These are phyloP conservation scores for Macrophya alboannulata DNA, from an alignment of 2,888 invertebrate genomes.

Conservation along the genomic window DNA sequence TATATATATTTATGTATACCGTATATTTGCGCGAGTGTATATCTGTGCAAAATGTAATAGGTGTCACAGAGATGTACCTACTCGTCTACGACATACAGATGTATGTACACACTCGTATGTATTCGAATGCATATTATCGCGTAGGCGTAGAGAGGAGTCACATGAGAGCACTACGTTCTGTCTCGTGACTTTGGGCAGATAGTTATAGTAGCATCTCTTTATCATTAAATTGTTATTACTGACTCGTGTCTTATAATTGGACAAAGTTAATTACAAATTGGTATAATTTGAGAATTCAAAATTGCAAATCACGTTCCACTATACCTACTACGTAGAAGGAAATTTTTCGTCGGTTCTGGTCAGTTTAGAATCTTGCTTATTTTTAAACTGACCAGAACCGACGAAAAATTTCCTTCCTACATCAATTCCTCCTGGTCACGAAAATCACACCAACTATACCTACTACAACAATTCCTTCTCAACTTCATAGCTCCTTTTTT, in stretches of 20 bases:
- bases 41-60: not conserved
- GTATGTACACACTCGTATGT: not conserved
- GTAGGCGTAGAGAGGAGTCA: constrained; percentile 16
- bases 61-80: not conserved
- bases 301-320: not conserved
- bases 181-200: constrained; percentile 39
- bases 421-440: no score
- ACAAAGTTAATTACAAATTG: constrained; percentile 14
- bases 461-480: not conserved
- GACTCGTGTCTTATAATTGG: not conserved
- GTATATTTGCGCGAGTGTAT: constrained; percentile 11
- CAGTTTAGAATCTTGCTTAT: no score
- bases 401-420: no score
- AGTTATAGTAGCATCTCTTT: not conserved
- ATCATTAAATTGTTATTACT: constrained; percentile 11
- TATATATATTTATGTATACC: no score
- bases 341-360: no score
- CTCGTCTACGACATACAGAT: not conserved
- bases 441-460: no score
- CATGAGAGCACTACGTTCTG: constrained; percentile 15
- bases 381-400: no score
- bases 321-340: no score
- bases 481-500: not conserved
- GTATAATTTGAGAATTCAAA: not conserved
- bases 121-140: constrained; percentile 26